Conservation (phyloP, 2,888 invertebrate genomes). For the Lasioglossum zephyrum region DNA sequence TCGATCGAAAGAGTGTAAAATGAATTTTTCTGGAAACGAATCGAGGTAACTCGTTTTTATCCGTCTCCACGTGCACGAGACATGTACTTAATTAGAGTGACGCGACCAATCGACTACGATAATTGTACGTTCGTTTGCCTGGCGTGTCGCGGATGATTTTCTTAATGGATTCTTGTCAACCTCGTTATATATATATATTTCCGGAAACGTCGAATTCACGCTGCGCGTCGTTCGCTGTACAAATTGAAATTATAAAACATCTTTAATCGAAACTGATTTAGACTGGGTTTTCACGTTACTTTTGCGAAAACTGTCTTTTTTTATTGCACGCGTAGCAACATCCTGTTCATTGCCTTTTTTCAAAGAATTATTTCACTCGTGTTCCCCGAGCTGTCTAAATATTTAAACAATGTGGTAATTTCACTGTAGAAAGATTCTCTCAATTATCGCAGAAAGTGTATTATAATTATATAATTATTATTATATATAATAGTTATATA, state of each 20-base stretch:
- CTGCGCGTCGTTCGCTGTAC: neutral
- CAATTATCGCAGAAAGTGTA: neutral
- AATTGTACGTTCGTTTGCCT: slow-evolving; percentile 2
- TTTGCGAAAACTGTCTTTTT: neutral
- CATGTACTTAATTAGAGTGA: neutral
- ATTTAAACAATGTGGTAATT: neutral
- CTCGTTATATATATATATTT: neutral
- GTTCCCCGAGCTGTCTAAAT: neutral
- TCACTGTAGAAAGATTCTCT: neutral
- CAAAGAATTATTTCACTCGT: neutral
- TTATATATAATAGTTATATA: too few species aligned
- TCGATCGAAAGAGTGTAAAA: neutral
- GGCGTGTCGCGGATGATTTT: neutral
- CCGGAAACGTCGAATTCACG: neutral
- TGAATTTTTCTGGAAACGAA: neutral
- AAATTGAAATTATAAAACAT: neutral
- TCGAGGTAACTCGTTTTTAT: neutral
- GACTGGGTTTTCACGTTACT: neutral
- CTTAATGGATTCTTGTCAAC: neutral
- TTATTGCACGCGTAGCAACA: neutral
- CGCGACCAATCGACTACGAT: neutral
- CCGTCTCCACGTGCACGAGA: neutral
- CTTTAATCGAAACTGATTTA: neutral
- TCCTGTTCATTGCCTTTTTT: neutral
- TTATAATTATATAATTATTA: too few species aligned